These are phyloP conservation scores for Zootermopsis nevadensis DNA, from an alignment of 2,888 invertebrate species.

Conservation along the genomic window DNA sequence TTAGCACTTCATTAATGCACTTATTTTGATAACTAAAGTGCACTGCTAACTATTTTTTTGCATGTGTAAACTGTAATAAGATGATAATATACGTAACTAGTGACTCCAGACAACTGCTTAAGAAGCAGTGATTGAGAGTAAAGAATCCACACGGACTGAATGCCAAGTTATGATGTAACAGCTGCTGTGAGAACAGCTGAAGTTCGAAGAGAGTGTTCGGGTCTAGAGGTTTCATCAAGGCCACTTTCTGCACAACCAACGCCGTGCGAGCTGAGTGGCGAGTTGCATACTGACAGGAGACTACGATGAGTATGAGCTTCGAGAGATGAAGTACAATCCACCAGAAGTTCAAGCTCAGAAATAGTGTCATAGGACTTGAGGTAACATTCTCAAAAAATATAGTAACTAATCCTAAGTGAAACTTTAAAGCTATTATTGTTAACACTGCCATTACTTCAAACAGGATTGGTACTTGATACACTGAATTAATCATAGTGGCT, in stretches of 20 bases:
- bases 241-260: background rate
- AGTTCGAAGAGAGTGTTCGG: background rate
- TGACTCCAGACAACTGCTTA: background rate
- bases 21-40: too few relatives aligned
- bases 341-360: background rate
- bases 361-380: background rate
- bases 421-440: background rate
- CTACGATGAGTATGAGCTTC: background rate
- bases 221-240: background rate
- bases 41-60: background rate
- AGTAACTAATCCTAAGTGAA: background rate
- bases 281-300: background rate
- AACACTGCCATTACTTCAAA: background rate
- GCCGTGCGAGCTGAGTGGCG: background rate
- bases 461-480: background rate
- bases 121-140: background rate
- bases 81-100: background rate
- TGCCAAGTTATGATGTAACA: background rate
- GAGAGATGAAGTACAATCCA: background rate
- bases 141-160: constrained; percentile 25
- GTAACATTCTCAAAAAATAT: constrained; percentile 28
- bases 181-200: background rate
- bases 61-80: constrained; percentile 6
- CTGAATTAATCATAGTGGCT: background rate
- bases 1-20: too few relatives aligned